Evolutionary conservation across 2,113 vertebrate species (phyloP).

Genomic region (Epinephelus lanceolatus): DNA sequence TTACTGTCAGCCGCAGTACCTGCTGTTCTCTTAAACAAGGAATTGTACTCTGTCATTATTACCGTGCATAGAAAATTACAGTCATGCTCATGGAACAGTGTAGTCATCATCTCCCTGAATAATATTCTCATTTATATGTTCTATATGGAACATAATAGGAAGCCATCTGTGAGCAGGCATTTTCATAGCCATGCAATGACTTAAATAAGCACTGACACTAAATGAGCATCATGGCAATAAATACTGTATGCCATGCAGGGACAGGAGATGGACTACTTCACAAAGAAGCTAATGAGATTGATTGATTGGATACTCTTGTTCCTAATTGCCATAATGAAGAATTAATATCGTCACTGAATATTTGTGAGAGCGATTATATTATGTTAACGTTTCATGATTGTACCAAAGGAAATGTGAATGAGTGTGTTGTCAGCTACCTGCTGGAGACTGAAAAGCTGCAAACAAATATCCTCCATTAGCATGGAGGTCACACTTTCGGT

Average conservation of each 20-base stretch:
- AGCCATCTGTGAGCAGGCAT: conserved; percentile 50
- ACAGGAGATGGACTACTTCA: conserved; percentile 44
- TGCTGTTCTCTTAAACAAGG: conserved; percentile 49
- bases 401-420: conserved; percentile 31
- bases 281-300: conserved; percentile 66
- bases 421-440: conserved; percentile 46
- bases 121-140: conserved; percentile 62
- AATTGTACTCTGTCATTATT: conserved; percentile 44
- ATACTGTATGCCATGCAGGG: conserved; percentile 37
- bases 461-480: conserved; percentile 56
- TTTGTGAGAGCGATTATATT: conserved; percentile 62
- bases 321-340: conserved; percentile 70
- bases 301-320: conserved; percentile 66
- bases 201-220: conserved; percentile 52
- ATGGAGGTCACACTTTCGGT: conserved; percentile 72
- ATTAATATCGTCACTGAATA: conserved; percentile 66
- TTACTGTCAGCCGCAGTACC: conserved; percentile 40
- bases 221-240: conserved; percentile 52
- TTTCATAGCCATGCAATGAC: conserved; percentile 40
- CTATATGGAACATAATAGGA: conserved; percentile 49
- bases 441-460: conserved; percentile 27
- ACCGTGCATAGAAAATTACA: conserved; percentile 44
- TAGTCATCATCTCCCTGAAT: conserved; percentile 43
- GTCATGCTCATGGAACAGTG: conserved; percentile 41
- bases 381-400: conserved; percentile 47